phyloP scores from a whole-genome alignment of 2,888 invertebrate species.

The Meta bourneti region DNA sequence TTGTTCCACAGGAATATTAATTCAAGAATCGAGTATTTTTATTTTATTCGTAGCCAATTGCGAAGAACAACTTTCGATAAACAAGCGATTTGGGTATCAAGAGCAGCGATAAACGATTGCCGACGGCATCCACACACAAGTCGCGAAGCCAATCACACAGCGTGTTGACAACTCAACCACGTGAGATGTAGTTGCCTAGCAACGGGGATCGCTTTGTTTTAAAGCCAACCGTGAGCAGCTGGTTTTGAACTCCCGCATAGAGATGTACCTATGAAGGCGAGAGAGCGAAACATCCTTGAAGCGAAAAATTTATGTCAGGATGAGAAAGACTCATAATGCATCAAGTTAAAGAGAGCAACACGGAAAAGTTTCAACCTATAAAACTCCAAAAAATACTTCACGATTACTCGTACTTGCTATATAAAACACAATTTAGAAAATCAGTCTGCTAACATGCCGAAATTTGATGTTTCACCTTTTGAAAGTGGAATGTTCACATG shows the following conservation, averaged over 20 bases:
- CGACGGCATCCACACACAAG: background rate
- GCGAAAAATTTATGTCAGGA: background rate
- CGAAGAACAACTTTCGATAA: no score
- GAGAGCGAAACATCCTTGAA: background rate
- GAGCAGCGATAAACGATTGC: conserved; percentile 10
- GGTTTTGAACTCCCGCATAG: conserved; percentile 70
- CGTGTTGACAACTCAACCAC: conserved; percentile 68
- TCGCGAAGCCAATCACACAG: conserved; percentile 53
- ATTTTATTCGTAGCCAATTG: no score
- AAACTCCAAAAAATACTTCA: background rate
- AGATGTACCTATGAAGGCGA: background rate
- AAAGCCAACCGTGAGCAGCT: conserved; percentile 65
- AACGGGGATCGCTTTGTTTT: conserved; percentile 65
- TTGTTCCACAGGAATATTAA: no score
- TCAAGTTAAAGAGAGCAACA: background rate
- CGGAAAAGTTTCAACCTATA: background rate
- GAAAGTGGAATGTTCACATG: no score
- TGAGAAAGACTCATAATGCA: background rate
- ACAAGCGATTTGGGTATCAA: background rate
- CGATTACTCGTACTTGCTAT: background rate
- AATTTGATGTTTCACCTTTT: no score
- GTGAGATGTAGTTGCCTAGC: conserved; percentile 74
- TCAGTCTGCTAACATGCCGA: no score
- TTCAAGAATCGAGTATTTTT: no score
- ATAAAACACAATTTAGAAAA: no score